Base-by-base conservation (phyloP, 2,113 vertebrate genomes). In the Arvicanthis niloticus region DNA sequence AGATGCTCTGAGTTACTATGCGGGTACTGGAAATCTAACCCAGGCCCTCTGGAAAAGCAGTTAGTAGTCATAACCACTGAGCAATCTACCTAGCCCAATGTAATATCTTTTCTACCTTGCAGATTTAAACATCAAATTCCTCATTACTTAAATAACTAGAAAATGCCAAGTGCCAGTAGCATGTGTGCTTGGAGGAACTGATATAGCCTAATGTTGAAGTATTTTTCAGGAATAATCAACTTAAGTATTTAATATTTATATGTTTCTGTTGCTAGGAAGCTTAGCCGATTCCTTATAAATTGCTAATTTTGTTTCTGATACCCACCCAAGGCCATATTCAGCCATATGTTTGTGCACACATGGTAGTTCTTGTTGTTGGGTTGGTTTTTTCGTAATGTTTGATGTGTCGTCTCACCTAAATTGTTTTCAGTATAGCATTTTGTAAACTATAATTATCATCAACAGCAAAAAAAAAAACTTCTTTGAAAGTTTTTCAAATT, bases 231-330 rank as follows among this genome's bases (percentile, higher is more conserved):
- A 37, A 42, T 89, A 56, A 65, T 70, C 48, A n/a, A 91, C n/a
- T 0, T 82, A 67, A 58, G 40, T 58, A 21, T 96, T 90, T 96
- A 65, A 95, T 87, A 88, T 93, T 75, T 94, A 29, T 95, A 17
- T 93, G 34, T 87, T 89, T 96, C 62, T 88, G 82, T 96, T 92
- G 84, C 86, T 95, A 77, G 58, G 87, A 95, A 91, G 92, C 73
- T 89, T 82, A 75, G 53, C 67, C 3, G 15, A 94, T 93, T 62
- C 62, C 60, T 65, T 89, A 31, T n/a, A 89, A 58, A 77, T 95
- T 92, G 81, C 93, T 91, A 45, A 93, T 96, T 96, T 96, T 96
- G 85, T 91, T 94, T 87, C 56, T 48, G 73, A 89, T 62, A 68
- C 40, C 76, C n/a, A 75, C 53, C 48, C 24, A 95, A 97, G 93